Evolutionary conservation across 2,797 vertebrate species (phyloP).

Genomic region (Characodon lateralis): DNA sequence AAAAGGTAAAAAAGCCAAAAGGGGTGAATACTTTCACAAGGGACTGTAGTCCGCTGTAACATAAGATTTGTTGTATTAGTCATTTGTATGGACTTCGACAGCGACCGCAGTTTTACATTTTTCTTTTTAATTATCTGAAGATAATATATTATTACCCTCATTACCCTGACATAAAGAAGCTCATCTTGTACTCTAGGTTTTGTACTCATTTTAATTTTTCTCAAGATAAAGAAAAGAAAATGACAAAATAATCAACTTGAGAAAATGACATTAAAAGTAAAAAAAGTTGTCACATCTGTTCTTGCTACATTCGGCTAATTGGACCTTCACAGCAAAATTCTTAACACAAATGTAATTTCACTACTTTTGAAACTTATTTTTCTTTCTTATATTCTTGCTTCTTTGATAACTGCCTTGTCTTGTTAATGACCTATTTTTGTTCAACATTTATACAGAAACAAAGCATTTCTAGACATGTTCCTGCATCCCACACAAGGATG

Average conservation of each 20-base stretch:
- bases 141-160: not conserved
- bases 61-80: not conserved
- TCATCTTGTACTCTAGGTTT: not conserved
- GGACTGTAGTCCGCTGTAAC: not conserved
- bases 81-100: not conserved
- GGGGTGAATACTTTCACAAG: too few relatives aligned
- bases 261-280: not conserved
- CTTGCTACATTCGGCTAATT: not conserved
- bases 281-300: not conserved
- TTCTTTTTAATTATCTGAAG: not conserved
- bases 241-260: not conserved
- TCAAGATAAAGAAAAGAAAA: not conserved
- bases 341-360: too few relatives aligned
- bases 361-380: not conserved
- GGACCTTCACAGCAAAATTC: not conserved
- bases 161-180: not conserved
- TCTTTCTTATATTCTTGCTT: not conserved
- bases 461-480: slow-evolving; percentile 58
- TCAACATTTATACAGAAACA: slow-evolving; percentile 34
- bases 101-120: not conserved
- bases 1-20: too few relatives aligned
- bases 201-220: not conserved
- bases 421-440: not conserved
- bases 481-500: slow-evolving; percentile 44
- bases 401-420: not conserved